These are phyloP conservation scores for Myotis pilosus DNA, from an alignment of 2,797 vertebrate genomes.

Conservation along the genomic window DNA sequence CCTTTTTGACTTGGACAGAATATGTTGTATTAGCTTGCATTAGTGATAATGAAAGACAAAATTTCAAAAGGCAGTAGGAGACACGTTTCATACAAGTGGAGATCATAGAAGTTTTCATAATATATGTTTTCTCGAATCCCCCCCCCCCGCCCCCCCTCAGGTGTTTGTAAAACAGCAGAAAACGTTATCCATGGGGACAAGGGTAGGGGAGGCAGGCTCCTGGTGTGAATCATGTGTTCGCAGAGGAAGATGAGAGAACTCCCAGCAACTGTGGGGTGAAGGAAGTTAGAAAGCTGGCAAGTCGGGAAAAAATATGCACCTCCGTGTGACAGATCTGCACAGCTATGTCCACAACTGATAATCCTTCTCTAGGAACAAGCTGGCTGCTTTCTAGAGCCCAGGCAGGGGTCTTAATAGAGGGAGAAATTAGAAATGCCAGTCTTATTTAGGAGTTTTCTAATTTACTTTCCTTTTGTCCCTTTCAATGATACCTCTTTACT, in stretches of 20 bases:
- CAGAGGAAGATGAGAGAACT: slow-evolving; percentile 34
- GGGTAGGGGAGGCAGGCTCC: background rate
- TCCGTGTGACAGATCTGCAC: slow-evolving; percentile 38
- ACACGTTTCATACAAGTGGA: background rate
- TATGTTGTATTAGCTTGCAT: background rate
- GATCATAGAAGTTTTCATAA: background rate
- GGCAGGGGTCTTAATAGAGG: background rate
- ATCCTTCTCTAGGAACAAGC: slow-evolving; percentile 49
- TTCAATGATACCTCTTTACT: background rate
- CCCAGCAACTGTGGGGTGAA: slow-evolving; percentile 32
- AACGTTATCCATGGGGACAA: background rate
- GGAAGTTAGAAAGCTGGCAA: slow-evolving; percentile 53
- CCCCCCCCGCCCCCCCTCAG: background rate
- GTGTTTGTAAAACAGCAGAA: background rate
- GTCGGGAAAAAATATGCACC: background rate
- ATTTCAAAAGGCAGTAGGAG: slow-evolving; percentile 24
- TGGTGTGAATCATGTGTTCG: background rate
- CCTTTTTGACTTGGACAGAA: background rate
- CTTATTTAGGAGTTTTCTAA: background rate
- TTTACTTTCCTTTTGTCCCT: background rate
- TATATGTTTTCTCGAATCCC: background rate
- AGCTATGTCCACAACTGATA: slow-evolving; percentile 64
- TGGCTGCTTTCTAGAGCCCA: slow-evolving; percentile 44
- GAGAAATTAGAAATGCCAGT: background rate
- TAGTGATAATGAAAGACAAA: background rate